Evolutionary conservation across 2,797 vertebrate species (phyloP).

Genomic region (Glossophaga mutica): DNA sequence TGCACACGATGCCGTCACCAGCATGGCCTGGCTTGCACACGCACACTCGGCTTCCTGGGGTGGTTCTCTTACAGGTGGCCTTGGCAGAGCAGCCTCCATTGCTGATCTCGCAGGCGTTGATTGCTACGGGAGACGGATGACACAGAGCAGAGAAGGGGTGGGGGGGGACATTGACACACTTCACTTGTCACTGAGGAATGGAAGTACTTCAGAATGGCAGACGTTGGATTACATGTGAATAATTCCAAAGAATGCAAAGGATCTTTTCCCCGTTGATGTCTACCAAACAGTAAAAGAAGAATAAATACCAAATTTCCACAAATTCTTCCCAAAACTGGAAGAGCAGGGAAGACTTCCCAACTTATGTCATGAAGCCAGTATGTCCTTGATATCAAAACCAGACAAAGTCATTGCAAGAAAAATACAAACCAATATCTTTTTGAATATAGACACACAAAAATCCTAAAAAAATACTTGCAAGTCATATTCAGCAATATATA

Average conservation of each 20-base stretch:
- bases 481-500: not conserved
- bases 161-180: not conserved
- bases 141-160: not conserved
- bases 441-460: not conserved
- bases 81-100: slow-evolving; percentile 89
- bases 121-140: slow-evolving; percentile 76
- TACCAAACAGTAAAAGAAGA: not conserved
- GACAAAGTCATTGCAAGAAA: not conserved
- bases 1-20: slow-evolving; percentile 91
- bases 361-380: not conserved
- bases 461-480: not conserved
- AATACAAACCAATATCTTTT: not conserved
- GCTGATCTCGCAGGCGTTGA: slow-evolving; percentile 84
- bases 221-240: not conserved
- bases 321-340: not conserved
- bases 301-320: not conserved
- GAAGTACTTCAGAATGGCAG: not conserved
- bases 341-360: not conserved
- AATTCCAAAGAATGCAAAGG: not conserved
- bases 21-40: slow-evolving; percentile 84
- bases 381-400: not conserved
- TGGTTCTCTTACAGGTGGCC: slow-evolving; percentile 89
- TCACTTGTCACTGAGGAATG: not conserved
- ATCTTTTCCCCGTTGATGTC: not conserved
- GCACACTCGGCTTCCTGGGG: slow-evolving; percentile 87